A percentile compares a stretch with the other conserved stretches of the same genome.
These are phyloP conservation scores for Glaucomys volans DNA, from an alignment of 2,113 vertebrate genomes.

Conservation along the genomic window DNA sequence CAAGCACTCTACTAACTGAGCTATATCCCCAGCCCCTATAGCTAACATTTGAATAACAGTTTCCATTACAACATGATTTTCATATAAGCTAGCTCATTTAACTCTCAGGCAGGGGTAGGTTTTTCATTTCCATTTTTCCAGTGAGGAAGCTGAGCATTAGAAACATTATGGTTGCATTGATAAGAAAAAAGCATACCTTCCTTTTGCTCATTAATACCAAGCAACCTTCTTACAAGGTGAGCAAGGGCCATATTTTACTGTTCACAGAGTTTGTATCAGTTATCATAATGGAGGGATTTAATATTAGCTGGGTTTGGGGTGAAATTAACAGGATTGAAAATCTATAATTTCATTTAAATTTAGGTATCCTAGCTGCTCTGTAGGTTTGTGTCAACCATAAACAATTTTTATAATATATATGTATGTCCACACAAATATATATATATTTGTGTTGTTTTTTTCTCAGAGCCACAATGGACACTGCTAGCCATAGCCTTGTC, in stretches of 20 bases:
- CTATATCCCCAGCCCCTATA: too few species aligned
- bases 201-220: not conserved
- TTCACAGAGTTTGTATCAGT: not conserved
- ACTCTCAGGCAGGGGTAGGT: not conserved
- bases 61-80: conserved; percentile 54
- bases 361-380: not conserved
- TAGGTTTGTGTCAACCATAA: conserved; percentile 2
- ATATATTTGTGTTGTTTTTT: conserved; percentile 13
- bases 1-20: too few species aligned
- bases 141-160: conserved; percentile 13
- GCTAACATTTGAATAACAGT: not conserved
- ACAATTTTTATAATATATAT: not conserved
- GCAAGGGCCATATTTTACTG: not conserved
- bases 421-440: not conserved
- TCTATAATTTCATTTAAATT: conserved; percentile 53
- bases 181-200: not conserved
- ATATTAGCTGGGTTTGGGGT: conserved; percentile 21
- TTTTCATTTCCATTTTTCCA: conserved; percentile 37
- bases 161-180: not conserved
- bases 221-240: not conserved
- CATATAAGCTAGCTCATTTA: not conserved
- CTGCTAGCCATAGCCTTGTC: conserved; percentile 94
- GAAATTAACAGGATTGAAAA: conserved; percentile 24
- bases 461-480: conserved; percentile 90
- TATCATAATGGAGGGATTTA: not conserved